Base-by-base conservation (phyloP, 53 echinoderm and acorn worm species). In the Zoroaster sp. region DNA sequence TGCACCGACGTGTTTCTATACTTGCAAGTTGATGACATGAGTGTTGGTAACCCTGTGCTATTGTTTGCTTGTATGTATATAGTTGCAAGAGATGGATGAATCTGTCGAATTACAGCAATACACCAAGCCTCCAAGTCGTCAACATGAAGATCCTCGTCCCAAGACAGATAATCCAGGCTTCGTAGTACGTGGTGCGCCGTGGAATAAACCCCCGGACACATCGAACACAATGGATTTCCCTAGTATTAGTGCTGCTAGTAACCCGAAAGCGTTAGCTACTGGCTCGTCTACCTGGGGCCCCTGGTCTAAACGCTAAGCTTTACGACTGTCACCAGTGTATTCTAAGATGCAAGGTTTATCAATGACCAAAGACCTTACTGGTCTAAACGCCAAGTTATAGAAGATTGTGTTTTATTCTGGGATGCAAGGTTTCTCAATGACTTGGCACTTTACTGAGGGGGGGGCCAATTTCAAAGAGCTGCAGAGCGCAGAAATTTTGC, bases 171-270 rank as follows among this genome's bases (percentile, higher is more conserved):
- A 47, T 15, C 76, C 69, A 10, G 96, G 95, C 46, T 96, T 91
- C 65, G 92, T 89, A 40, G 82, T 99, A 47, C 91, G 92, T 6
- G 99, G 87, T 66, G 99, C 96, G 17, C 99, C 99, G 1, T 99
- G 99, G 99, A 95, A 91, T 68, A 90, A 92, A 49, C 89, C 96
- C 8, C 98, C 98, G 0, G 96, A 99, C 90, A 96, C 99, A 20
- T 89, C 83, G 30, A 94, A 95, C 86, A 94, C 93, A 33, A 91
- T 89, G 43, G 99, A 96, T 21, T 99, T 95, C 93, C 98, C 98
- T 4, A 93, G 94, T 70, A 95, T 98, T 52, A 93, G 93, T 14
- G 89, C 91, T 13, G 74, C 93, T 4, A 87, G 71, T 63, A 72
- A 69, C 51, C 4, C 68, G 8, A 89, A 69, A 11, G 47, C 75